Evolutionary conservation across 2,797 vertebrate species (phyloP).

Genomic region (Anguilla pacifica): DNA sequence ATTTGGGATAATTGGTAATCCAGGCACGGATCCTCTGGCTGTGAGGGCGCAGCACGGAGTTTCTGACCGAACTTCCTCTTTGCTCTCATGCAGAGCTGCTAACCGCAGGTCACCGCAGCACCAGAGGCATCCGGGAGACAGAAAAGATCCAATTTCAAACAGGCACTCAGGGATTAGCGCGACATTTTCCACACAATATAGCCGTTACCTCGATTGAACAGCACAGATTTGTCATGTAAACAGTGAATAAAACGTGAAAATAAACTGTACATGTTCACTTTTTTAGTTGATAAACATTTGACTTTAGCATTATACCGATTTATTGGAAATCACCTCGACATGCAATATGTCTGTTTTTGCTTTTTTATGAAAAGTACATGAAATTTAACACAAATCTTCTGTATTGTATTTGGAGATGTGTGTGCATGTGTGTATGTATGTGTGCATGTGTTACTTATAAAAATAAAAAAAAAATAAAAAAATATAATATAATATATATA

Average conservation of each 20-base stretch:
- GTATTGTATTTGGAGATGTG: background rate
- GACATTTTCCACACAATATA: background rate
- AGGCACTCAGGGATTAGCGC: background rate
- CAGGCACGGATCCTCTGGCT: background rate
- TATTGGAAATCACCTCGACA: background rate
- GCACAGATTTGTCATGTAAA: background rate
- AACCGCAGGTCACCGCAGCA: constrained; percentile 6
- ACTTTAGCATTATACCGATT: background rate
- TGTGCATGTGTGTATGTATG: background rate
- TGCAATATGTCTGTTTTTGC: background rate
- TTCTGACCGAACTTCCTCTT: constrained; percentile 1
- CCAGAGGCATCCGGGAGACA: background rate
- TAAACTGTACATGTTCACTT: background rate
- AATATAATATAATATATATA: too few species aligned
- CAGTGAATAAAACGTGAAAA: background rate
- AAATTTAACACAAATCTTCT: background rate
- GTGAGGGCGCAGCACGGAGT: background rate
- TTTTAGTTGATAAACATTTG: background rate
- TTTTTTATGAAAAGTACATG: background rate
- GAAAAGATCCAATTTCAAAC: background rate
- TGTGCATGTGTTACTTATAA: background rate
- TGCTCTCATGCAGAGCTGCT: background rate
- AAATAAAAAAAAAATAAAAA: too few species aligned
- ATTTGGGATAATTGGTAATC: background rate
- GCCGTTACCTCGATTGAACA: background rate